Base-by-base conservation (phyloP, 2,113 vertebrate genomes). In the Myanophis thanlyinensis region DNA sequence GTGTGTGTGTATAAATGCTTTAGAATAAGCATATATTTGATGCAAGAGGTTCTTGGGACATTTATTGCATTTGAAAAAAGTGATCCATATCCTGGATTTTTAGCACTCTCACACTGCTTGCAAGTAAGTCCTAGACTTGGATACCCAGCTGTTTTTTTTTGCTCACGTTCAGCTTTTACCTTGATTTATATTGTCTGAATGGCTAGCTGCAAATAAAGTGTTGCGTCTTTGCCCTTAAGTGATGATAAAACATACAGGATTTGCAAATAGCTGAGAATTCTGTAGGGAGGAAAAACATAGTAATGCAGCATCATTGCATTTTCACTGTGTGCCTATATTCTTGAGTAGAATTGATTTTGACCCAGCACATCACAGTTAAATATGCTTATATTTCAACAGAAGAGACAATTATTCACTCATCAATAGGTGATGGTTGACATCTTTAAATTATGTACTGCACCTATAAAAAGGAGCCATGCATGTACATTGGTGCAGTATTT, bases 41-140 rank as follows among this genome's bases (percentile, higher is more conserved):
- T 91, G 87, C 89, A 90, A 94, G 94, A 90, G 96, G 91, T 93
- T 25, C 94, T 95, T 53, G 93, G 91, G 94, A 95, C 95, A 89
- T 96, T 92, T 91, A 94, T 95, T 95, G 93, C 95, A 96, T 98
- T 96, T 94, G 93, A 89, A 93, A 97, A 96, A 96, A 95, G 96
- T 96, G 94, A 95, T 96, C 95, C 96, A 94, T 97, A 96, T 96
- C 93, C 94, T 96, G 96, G 95, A 95, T 93, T 59, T 18, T 92
- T 94, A 91, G 94, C 89, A 94, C 93, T 94, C 54, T 90, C 93
- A 90, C 91, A 93, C 95, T 94, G 87, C 95, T 95, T 95, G 84
- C 91, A 94, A 96, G 96, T 95, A 96, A 94, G 93, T 93, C 89
- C 93, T 96, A 90, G 93, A 94, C 95, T 93, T 87, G 13, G 95